Evolutionary conservation across 2,113 vertebrate species (phyloP).

Genomic region (Verasper variegatus): DNA sequence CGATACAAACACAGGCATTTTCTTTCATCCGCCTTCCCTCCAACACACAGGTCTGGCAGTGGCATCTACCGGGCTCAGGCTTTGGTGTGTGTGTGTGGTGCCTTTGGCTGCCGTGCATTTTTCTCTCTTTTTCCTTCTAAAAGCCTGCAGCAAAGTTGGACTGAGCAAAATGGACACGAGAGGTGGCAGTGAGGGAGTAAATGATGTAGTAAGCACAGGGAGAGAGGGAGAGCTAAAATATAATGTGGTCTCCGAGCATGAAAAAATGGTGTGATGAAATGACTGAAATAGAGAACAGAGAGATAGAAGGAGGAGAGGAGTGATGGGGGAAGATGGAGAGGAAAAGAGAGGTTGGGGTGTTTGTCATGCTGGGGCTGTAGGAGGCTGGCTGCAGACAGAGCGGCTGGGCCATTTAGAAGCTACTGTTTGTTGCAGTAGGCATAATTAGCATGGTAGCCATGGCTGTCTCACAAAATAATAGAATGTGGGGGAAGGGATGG

Average conservation of each 20-base stretch:
- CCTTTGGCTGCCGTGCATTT: slow-evolving; percentile 49
- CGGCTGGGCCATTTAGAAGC: slow-evolving; percentile 71
- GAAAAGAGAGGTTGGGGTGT: slow-evolving; percentile 60
- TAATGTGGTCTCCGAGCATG: slow-evolving; percentile 46
- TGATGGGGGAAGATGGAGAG: background rate
- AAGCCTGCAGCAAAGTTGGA: slow-evolving; percentile 57
- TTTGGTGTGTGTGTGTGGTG: slow-evolving; percentile 9
- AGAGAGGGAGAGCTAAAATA: slow-evolving; percentile 35
- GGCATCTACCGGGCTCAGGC: slow-evolving; percentile 29
- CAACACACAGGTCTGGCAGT: slow-evolving; percentile 2
- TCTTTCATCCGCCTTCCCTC: slow-evolving; percentile 19
- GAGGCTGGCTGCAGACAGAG: slow-evolving; percentile 74
- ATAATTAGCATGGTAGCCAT: slow-evolving; percentile 72
- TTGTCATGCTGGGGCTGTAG: slow-evolving; percentile 82
- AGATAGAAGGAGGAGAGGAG: slow-evolving; percentile 8
- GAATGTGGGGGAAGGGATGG: slow-evolving; percentile 21
- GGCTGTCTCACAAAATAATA: slow-evolving; percentile 50
- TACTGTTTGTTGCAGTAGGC: slow-evolving; percentile 73
- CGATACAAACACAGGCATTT: slow-evolving; percentile 4
- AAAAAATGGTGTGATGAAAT: slow-evolving; percentile 53
- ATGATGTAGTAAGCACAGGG: slow-evolving; percentile 29
- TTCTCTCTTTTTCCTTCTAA: slow-evolving; percentile 42
- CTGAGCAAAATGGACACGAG: slow-evolving; percentile 63
- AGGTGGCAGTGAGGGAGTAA: slow-evolving; percentile 49
- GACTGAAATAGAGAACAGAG: slow-evolving; percentile 32